Evolutionary conservation across 2,797 vertebrate genomes (phyloP), one percentile per base, ranked within the genome.

Genomic region (Chrosomus eos): DNA sequence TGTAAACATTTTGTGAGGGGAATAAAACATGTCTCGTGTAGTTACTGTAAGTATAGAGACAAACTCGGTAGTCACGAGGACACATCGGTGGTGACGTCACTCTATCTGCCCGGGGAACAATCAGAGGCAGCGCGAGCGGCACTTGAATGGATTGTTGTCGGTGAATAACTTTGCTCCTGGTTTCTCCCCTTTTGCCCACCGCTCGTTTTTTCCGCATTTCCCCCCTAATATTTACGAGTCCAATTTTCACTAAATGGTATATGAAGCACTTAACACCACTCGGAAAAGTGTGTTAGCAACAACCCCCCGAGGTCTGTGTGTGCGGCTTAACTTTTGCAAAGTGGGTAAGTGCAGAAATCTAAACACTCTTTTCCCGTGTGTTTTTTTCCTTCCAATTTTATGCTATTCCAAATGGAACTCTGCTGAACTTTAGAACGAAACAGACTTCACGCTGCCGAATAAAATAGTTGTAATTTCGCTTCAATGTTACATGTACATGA

Each of bases 281-380:
- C 67, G 78, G 82, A 82, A 86, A 70, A 48, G 77, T 79, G 43
- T 82, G 75, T 82, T 86, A 86, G 74, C 85, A 40, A 82, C 82
- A 85, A 85, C 78, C 68, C 84, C 73, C 73, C 14, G 78, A 85
- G 86, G 80, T 81, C 78, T 77, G 83, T 81, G 71, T 77, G 70
- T 71, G 73, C 74, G 78, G 68, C 86, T 84, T 80, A 87, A 86
- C 86, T 90, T 86, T 86, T 58, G 74, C 71, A 62, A 87, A 87
- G 86, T 84, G 86, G 89, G 89, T 90, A 86, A 90, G 89, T 90
- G 87, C 85, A 51, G 26, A 72, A 73, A 43, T 72, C 67, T 81
- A 45, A 80, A 76, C 80, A 72, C 67, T 81, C 76, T 75, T 80
- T 38, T 68, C 81, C 76, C 72, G 36, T 81, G 28, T 73, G 68